Evolutionary conservation across 2,888 invertebrate species (phyloP).

Genomic region (Zonitis immaculata): DNA sequence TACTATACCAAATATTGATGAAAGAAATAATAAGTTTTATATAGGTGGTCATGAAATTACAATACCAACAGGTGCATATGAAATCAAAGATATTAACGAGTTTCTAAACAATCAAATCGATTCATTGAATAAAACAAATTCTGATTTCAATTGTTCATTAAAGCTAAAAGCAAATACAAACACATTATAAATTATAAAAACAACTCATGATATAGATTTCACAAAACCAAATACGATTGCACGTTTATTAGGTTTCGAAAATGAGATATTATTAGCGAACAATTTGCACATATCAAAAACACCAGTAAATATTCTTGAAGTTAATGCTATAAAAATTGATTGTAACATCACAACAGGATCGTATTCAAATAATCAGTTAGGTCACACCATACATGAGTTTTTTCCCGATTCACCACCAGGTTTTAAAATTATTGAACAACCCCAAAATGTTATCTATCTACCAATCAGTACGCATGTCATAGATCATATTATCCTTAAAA

Average conservation of each 20-base stretch:
- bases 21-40: slow-evolving; percentile 5
- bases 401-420: slow-evolving; percentile 13
- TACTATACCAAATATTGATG: slow-evolving; percentile 22
- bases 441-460: slow-evolving; percentile 9
- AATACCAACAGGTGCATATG: slow-evolving; percentile 11
- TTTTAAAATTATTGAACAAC: slow-evolving; percentile 16
- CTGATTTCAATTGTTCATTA: background rate
- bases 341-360: slow-evolving; percentile 30
- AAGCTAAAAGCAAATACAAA: slow-evolving; percentile 4
- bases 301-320: slow-evolving; percentile 12
- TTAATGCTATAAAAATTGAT: slow-evolving; percentile 29
- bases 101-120: background rate
- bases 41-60: slow-evolving; percentile 1
- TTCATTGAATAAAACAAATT: background rate
- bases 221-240: slow-evolving; percentile 1
- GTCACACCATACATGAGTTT: slow-evolving; percentile 11
- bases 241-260: background rate
- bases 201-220: slow-evolving; percentile 6
- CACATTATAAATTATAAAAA: slow-evolving; percentile 5
- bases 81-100: slow-evolving; percentile 7
- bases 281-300: background rate
- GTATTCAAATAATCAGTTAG: slow-evolving; percentile 8
- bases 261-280: background rate
- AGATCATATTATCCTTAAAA: slow-evolving; percentile 11
- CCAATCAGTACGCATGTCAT: slow-evolving; percentile 9